Conservation (phyloP, 2,113 vertebrate genomes). For the Rafetus swinhoei region DNA sequence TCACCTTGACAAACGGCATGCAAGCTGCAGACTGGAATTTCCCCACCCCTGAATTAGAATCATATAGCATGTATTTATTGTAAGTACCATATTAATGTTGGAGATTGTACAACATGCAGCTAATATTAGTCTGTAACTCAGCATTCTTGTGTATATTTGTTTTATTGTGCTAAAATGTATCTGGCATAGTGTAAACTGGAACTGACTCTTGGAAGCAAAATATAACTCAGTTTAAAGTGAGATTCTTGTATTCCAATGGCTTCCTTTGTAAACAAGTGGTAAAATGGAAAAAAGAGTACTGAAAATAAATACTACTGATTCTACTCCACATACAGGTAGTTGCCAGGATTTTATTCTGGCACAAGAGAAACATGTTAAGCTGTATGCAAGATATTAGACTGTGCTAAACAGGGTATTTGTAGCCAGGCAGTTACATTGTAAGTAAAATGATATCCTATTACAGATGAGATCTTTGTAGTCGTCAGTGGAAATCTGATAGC, state of each 20-base stretch:
- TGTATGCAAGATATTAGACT: background rate
- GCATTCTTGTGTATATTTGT: background rate
- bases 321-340: background rate
- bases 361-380: background rate
- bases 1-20: no score
- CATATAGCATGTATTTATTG: background rate
- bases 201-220: conserved; percentile 17
- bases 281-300: background rate
- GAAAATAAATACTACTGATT: background rate
- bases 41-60: background rate
- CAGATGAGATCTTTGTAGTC: background rate
- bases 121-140: background rate
- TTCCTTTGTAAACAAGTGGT: background rate
- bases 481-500: background rate
- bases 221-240: background rate
- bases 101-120: no score
- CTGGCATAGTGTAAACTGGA: background rate
- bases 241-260: background rate
- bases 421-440: background rate
- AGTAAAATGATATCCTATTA: background rate
- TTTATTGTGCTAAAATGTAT: background rate
- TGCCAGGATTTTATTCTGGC: background rate
- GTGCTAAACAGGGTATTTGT: background rate
- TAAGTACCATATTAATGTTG: background rate
- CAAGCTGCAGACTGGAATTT: no score